A percentile compares a stretch with the other conserved stretches of the same genome.
Evolutionary conservation across 2,888 invertebrate genomes (phyloP).

Genomic region (Aspidiotus rigidus): DNA sequence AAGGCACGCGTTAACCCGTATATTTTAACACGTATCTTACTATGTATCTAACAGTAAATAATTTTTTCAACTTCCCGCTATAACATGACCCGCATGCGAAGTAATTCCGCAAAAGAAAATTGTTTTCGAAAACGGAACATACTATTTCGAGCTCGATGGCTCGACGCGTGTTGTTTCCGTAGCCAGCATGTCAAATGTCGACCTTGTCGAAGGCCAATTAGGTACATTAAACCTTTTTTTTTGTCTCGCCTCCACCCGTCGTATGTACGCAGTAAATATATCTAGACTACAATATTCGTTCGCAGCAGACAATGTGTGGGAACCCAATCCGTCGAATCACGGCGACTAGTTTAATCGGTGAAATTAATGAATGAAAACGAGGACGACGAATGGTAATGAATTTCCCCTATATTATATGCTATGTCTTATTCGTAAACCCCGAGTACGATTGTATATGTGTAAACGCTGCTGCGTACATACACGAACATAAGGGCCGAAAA

Average conservation of each 20-base stretch:
- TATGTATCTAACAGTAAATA: no score
- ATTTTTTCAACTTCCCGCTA: no score
- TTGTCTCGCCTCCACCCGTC: neutral
- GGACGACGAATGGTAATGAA: conserved; percentile 2
- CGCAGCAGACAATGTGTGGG: neutral
- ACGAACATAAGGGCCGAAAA: neutral
- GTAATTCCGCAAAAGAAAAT: no score
- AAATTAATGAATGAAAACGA: conserved; percentile 4
- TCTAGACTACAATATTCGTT: neutral
- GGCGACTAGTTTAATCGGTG: conserved; percentile 1
- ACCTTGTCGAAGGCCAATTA: conserved; percentile 18
- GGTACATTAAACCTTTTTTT: conserved; percentile 7
- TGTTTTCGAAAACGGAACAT: neutral
- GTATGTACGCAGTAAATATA: neutral
- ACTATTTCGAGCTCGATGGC: neutral
- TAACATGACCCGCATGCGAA: no score
- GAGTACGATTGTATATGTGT: neutral
- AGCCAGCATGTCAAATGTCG: conserved; percentile 11
- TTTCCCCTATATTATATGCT: neutral
- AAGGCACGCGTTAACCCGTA: no score
- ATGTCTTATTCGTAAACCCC: neutral
- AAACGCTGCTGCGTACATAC: neutral
- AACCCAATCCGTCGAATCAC: conserved; percentile 1
- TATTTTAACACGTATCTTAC: no score
- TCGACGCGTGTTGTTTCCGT: conserved; percentile 2